phyloP scores from a whole-genome alignment of 2,888 invertebrate species.

The Stenodema calcarata region DNA sequence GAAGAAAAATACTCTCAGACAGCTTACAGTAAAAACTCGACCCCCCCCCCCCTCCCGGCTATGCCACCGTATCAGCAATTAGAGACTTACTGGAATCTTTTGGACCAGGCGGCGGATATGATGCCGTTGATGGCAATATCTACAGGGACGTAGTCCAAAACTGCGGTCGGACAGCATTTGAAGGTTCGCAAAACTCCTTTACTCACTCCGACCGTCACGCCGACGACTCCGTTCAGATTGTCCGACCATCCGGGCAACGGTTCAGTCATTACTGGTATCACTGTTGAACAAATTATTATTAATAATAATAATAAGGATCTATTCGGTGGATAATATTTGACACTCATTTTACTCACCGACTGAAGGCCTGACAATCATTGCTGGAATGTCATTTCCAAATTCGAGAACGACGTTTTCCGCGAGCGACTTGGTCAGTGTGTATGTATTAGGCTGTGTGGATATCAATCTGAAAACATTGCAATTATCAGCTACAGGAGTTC shows the following conservation, averaged over 20 bases:
- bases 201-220: slow-evolving; percentile 55
- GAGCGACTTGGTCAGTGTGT: slow-evolving; percentile 55
- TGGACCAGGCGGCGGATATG: slow-evolving; percentile 54
- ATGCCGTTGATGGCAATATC: slow-evolving; percentile 56
- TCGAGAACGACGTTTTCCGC: slow-evolving; percentile 50
- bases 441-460: slow-evolving; percentile 56
- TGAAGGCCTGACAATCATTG: slow-evolving; percentile 56
- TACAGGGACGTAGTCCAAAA: slow-evolving; percentile 54
- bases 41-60: too few species aligned
- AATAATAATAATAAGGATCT: too few species aligned
- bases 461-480: neutral
- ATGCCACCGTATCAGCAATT: too few species aligned
- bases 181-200: slow-evolving; percentile 55
- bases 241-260: slow-evolving; percentile 64
- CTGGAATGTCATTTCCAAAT: slow-evolving; percentile 52
- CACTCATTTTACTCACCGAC: slow-evolving; percentile 54
- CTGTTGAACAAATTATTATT: slow-evolving; percentile 55
- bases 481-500: neutral
- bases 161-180: slow-evolving; percentile 17
- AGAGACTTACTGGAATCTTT: slow-evolving; percentile 36
- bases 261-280: slow-evolving; percentile 61
- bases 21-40: too few species aligned
- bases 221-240: slow-evolving; percentile 63
- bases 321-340: too few species aligned
- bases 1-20: too few species aligned